phyloP scores from a whole-genome alignment of 2,888 invertebrate species.

The Ptilodon capucinus region DNA sequence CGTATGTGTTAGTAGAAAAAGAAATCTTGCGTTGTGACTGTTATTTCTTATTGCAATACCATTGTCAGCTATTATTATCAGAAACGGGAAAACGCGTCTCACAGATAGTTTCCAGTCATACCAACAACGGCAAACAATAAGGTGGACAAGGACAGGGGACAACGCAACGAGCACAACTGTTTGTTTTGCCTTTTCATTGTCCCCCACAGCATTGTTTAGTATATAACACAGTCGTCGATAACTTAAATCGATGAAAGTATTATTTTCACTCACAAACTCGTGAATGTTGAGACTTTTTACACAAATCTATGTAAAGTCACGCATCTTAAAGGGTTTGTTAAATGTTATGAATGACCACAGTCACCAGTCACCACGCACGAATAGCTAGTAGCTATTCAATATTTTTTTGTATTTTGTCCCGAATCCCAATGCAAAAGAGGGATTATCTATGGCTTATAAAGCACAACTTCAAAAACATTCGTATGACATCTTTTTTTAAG shows the following conservation, averaged over 20 bases:
- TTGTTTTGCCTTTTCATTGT: slow-evolving; percentile 53
- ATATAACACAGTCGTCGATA: slow-evolving; percentile 21
- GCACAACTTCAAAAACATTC: no score
- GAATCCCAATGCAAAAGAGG: no score
- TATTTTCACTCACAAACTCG: slow-evolving; percentile 16
- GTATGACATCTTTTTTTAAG: no score
- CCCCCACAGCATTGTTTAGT: slow-evolving; percentile 38
- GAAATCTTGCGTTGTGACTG: not conserved
- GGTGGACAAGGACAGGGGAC: slow-evolving; percentile 52
- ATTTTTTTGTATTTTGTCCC: no score
- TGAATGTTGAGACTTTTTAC: slow-evolving; percentile 9
- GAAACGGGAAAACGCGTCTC: slow-evolving; percentile 29
- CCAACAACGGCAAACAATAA: slow-evolving; percentile 45
- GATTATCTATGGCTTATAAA: no score
- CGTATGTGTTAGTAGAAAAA: not conserved
- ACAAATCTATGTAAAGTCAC: no score
- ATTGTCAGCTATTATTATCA: slow-evolving; percentile 18
- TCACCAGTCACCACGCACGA: no score
- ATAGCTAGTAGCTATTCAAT: no score
- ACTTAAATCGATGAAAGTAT: slow-evolving; percentile 30
- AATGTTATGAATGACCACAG: not conserved
- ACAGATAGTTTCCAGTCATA: slow-evolving; percentile 36
- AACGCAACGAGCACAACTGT: slow-evolving; percentile 33
- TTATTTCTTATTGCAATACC: not conserved
- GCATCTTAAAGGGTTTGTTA: not conserved